Percentiles rank a stretch among this genome's conserved stretches.
Evolutionary conservation across 2,113 vertebrate species (phyloP).

Genomic region (Crotalus helleri): DNA sequence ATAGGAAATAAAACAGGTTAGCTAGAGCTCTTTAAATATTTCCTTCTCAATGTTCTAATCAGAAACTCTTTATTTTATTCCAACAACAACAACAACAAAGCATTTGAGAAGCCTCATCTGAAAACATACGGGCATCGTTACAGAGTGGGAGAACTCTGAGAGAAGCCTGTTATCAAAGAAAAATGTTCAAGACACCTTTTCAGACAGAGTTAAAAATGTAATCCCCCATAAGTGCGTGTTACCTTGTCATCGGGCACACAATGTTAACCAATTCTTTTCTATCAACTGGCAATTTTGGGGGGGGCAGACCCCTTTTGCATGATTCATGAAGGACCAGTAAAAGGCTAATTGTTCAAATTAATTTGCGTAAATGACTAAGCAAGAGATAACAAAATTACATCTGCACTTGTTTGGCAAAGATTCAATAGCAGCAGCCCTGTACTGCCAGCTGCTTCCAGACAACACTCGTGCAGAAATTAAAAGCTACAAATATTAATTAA

Average conservation of each 20-base stretch:
- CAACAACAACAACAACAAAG: neutral
- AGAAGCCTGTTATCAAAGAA: neutral
- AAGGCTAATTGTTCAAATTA: constrained; percentile 99
- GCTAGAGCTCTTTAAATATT: neutral
- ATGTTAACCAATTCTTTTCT: constrained; percentile 79
- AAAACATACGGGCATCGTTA: neutral
- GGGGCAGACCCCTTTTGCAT: constrained; percentile 83
- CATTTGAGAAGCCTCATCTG: neutral
- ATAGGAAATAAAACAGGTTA: neutral
- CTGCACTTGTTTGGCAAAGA: constrained; percentile 94
- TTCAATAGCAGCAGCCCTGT: constrained; percentile 85
- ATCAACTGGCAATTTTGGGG: constrained; percentile 73
- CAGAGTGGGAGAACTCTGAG: neutral
- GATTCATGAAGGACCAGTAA: constrained; percentile 94
- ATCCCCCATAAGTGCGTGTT: constrained; percentile 30
- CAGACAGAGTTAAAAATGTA: constrained; percentile 2
- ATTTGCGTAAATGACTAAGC: constrained; percentile 97
- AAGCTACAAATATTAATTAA: constrained; percentile 98
- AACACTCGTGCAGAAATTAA: constrained; percentile 91
- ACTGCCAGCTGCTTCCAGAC: constrained; percentile 93
- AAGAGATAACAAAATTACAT: constrained; percentile 99
- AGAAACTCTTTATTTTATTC: neutral
- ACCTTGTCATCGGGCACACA: constrained; percentile 69
- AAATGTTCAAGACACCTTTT: neutral
- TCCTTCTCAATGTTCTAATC: neutral